Conservation (phyloP, 2,888 invertebrate genomes). For the Diplazon laetatorius region DNA sequence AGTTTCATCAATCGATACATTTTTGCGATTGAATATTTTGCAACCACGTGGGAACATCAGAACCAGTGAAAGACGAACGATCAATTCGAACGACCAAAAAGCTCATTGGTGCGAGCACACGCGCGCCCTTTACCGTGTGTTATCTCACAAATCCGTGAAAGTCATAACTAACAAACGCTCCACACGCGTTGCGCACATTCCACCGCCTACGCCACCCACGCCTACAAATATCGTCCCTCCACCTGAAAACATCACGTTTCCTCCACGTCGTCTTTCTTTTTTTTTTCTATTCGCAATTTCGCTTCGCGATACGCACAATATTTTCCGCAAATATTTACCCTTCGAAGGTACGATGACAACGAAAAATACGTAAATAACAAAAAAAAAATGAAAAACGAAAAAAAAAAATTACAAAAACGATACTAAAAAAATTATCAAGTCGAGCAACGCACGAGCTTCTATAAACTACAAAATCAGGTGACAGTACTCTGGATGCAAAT, state of each 20-base stretch:
- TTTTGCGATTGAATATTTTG: conserved; percentile 42
- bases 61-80: conserved; percentile 46
- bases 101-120: conserved; percentile 24
- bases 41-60: conserved; percentile 53
- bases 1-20: conserved; percentile 37
- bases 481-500: conserved; percentile 23
- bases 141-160: conserved; percentile 51
- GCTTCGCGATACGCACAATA: not conserved
- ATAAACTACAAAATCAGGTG: conserved; percentile 25
- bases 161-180: conserved; percentile 50
- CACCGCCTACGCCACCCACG: not conserved
- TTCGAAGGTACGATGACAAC: not conserved
- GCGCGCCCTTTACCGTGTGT: conserved; percentile 9
- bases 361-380: not conserved
- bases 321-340: not conserved
- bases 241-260: not conserved
- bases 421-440: not conserved
- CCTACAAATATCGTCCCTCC: not conserved
- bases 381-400: not conserved
- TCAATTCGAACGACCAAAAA: conserved; percentile 53
- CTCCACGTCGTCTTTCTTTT: conserved; percentile 6
- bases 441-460: not conserved
- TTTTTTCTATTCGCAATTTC: not conserved
- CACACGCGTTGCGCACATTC: conserved; percentile 26
- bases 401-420: not conserved